Base-by-base conservation (phyloP, 2,888 invertebrate species). In the Lycia hirtaria region DNA sequence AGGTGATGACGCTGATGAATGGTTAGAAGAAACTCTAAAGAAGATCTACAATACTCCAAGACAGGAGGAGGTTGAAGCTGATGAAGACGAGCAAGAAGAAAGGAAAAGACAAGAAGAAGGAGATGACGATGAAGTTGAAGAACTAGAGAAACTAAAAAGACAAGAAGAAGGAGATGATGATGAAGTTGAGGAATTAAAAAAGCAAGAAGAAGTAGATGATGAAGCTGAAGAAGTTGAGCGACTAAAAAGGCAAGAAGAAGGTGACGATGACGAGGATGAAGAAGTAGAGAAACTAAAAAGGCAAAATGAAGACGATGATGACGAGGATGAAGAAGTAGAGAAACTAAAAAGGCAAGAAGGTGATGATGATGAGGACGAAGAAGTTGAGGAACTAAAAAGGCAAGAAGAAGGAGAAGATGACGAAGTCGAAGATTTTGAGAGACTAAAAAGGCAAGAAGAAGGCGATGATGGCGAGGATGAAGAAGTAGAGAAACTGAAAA, bases 1-100 rank as follows among this genome's bases (percentile, higher is more conserved):
- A 10, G 75, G 78, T 2, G 77, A 75, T 19, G 57, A 71, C 9
- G 75, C 77, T 2, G 77, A 75, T 19, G 57, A 71, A 45, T 76
- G 75, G 73, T 64, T 74, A 32, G 74, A 75, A 48, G 73, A 76
- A 24, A 56, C 62, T 6, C 65, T 76, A 14, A 69, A 53, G 33
- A 69, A 66, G 35, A 15, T 67, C 55, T 53, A 75, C 54, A 63
- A 50, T 60, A 64, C 71, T 17, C 52, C 37, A 20, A 58, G 64
- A 24, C 74, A 77, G 28, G 75, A 75, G 28, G 76, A 74, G 26
- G 47, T 64, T 7, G 71, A 70, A 20, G 63, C 56, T 2, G 72
- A 71, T 19, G 68, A 71, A 48, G 67, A 70, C 6, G 59, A 56
- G 17, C 60, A 60, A 47, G 62, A 56, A 9, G 26, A 43, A 5